These are phyloP conservation scores for Nannobrachium achirus DNA, from an alignment of 2,113 vertebrate species.

Conservation along the genomic window DNA sequence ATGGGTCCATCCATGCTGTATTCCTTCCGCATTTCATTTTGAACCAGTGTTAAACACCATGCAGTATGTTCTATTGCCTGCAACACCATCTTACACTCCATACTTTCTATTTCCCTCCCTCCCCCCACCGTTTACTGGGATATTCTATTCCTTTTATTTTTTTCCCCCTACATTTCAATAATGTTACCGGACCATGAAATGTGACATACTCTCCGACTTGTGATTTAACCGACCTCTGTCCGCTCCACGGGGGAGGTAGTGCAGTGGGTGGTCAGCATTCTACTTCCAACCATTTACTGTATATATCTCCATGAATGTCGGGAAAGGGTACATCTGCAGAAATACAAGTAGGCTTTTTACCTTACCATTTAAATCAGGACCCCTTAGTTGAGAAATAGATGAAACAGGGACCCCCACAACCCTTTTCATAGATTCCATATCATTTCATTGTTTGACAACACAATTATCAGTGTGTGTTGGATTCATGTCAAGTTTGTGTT, in stretches of 20 bases:
- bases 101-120: constrained; percentile 7
- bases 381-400: too few species aligned
- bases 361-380: too few species aligned
- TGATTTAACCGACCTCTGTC: constrained; percentile 18
- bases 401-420: too few species aligned
- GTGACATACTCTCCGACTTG: constrained; percentile 37
- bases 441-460: too few species aligned
- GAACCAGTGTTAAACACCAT: too few species aligned
- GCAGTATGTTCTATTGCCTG: neutral
- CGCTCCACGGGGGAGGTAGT: constrained; percentile 27
- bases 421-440: too few species aligned
- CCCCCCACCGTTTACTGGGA: neutral
- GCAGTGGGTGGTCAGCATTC: constrained; percentile 42
- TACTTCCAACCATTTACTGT: constrained; percentile 38
- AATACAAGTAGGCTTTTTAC: too few species aligned
- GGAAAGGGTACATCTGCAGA: neutral
- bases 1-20: too few species aligned
- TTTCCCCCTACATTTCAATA: constrained; percentile 22
- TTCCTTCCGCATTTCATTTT: too few species aligned
- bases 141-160: constrained; percentile 47
- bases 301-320: neutral
- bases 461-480: too few species aligned
- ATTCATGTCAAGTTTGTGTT: too few species aligned
- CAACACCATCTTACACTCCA: neutral
- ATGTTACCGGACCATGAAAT: constrained; percentile 56